These are phyloP conservation scores for Ispidina lecontei DNA, from an alignment of 2,797 vertebrate species.

Conservation along the genomic window DNA sequence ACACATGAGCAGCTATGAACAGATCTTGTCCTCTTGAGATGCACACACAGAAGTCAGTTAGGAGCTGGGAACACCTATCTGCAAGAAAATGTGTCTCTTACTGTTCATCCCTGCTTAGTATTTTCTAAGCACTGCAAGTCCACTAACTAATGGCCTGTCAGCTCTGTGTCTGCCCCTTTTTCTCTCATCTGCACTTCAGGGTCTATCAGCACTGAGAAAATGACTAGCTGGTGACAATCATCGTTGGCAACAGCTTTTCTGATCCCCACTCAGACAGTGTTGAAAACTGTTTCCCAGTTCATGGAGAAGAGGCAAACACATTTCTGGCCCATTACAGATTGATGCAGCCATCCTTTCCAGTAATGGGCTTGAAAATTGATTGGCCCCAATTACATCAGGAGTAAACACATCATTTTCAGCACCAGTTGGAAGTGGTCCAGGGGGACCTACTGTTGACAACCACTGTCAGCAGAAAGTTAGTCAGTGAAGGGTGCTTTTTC, in stretches of 20 bases:
- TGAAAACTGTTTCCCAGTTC: slow-evolving; percentile 42
- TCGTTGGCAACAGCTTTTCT: slow-evolving; percentile 26
- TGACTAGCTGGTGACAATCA: slow-evolving; percentile 50
- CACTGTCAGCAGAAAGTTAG: slow-evolving; percentile 60
- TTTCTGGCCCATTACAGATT: slow-evolving; percentile 57
- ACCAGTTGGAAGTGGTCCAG: slow-evolving; percentile 49
- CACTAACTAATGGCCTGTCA: slow-evolving; percentile 19
- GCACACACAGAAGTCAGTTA: background rate
- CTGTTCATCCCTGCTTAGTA: background rate
- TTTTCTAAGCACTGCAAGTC: background rate
- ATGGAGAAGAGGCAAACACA: slow-evolving; percentile 17
- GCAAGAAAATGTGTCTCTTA: background rate
- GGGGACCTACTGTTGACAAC: slow-evolving; percentile 49
- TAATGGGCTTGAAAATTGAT: slow-evolving; percentile 62
- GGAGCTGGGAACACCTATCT: background rate
- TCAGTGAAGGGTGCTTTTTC: slow-evolving; percentile 38
- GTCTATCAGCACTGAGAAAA: slow-evolving; percentile 48
- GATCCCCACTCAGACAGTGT: slow-evolving; percentile 22
- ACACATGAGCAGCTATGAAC: background rate
- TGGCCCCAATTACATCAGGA: slow-evolving; percentile 61
- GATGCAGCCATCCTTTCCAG: slow-evolving; percentile 47
- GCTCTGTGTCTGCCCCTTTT: background rate
- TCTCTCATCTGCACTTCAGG: slow-evolving; percentile 29
- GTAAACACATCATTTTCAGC: slow-evolving; percentile 65
- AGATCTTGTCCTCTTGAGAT: background rate